Conservation (phyloP, 1,140 invertebrate species). For the Chymomyza costata region DNA sequence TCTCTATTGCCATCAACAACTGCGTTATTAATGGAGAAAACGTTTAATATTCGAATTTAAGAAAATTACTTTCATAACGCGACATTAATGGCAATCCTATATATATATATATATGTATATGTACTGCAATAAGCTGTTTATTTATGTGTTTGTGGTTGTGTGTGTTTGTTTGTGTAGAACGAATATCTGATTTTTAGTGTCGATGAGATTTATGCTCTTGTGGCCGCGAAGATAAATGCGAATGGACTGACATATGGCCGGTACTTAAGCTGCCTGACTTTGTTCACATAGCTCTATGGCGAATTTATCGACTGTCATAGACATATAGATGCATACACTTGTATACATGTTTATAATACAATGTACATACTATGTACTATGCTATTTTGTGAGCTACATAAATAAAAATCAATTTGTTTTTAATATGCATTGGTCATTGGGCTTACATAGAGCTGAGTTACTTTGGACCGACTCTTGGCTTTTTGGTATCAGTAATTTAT, state of each 20-base stretch:
- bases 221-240: no score
- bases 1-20: not conserved
- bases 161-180: conserved; percentile 16
- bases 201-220: conserved; percentile 62
- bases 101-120: conserved; percentile 36
- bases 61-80: conserved; percentile 70
- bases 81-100: conserved; percentile 61
- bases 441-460: no score
- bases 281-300: conserved; percentile 30
- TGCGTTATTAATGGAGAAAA: conserved; percentile 58
- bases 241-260: conserved; percentile 54
- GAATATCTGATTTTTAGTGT: conserved; percentile 68
- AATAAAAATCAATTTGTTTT: conserved; percentile 49
- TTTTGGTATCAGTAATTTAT: no score
- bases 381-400: conserved; percentile 12
- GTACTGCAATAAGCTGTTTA: not conserved
- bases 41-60: conserved; percentile 74
- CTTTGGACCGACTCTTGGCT: no score
- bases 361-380: no score
- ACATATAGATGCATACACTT: conserved; percentile 24
- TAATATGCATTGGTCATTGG: conserved; percentile 31
- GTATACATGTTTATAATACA: no score
- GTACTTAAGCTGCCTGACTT: conserved; percentile 55
- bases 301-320: conserved; percentile 30
- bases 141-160: not conserved